These are phyloP conservation scores for Psophia crepitans DNA, from an alignment of 2,113 vertebrate genomes.

Conservation along the genomic window DNA sequence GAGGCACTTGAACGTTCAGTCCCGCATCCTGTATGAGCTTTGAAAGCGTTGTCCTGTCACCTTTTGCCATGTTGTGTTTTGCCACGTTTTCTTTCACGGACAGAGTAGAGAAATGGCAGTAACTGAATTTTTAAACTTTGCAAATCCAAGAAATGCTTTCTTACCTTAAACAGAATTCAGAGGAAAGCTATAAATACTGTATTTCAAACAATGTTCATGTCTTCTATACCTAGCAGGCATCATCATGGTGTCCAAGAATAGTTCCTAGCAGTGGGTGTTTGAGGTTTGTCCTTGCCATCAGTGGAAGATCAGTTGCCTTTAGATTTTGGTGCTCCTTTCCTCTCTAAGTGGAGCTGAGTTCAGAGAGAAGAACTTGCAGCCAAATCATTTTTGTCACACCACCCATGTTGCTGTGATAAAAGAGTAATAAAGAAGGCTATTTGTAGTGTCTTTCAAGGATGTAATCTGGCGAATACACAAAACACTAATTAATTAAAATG, in stretches of 20 bases:
- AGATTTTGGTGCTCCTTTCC: background rate
- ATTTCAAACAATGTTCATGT: background rate
- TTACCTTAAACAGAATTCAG: background rate
- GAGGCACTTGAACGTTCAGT: background rate
- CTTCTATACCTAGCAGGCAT: background rate
- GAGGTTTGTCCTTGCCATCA: background rate
- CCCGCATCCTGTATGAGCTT: background rate
- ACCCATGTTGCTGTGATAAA: constrained; percentile 33
- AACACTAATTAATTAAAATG: constrained; percentile 47
- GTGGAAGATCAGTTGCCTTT: background rate
- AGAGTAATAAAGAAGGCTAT: constrained; percentile 34
- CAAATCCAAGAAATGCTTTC: background rate
- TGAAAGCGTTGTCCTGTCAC: background rate
- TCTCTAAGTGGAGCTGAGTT: constrained; percentile 1
- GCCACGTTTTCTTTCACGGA: background rate
- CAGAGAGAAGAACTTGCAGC: constrained; percentile 14
- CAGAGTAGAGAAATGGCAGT: background rate
- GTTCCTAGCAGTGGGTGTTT: background rate
- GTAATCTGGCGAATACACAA: constrained; percentile 31
- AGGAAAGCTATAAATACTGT: background rate
- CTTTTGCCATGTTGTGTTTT: background rate
- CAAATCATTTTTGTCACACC: constrained; percentile 13
- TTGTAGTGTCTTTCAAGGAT: constrained; percentile 41
- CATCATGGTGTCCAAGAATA: background rate
- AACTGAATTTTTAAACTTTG: background rate